Base-by-base conservation (phyloP, 2,113 vertebrate genomes). In the Macquaria ambigua region DNA sequence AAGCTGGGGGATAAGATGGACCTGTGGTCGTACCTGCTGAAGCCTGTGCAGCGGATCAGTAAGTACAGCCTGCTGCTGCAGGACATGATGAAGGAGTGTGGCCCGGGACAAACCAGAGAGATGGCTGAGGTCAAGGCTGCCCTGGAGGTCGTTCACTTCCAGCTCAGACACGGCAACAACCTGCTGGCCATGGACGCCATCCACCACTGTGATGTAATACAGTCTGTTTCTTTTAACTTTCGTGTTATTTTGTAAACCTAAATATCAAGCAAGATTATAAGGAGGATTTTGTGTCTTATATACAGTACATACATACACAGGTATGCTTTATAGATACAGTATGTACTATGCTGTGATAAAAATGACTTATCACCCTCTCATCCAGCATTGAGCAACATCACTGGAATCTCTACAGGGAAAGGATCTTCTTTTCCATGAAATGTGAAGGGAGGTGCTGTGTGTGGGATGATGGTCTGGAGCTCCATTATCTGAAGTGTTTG, bases 131-230 rank as follows among this genome's bases (percentile, higher is more conserved):
- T 96, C 41, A 94, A 93, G 74, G 91, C 89, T 0, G 95, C 95
- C 39, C 87, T 95, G 41, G 92, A 96, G 82, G 93, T 96, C 72
- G 79, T 96, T 74, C 92, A 95, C 62, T 95, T 96, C 81, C 95
- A 96, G 85, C 95, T 96, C 4, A 94, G 93, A 34, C 95, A 95
- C 18, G 96, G 95, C 69, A 96, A 96, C 88, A 93, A 96, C 62
- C 94, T 96, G 25, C 91, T 96, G 68, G 95, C 95, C 76, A 96
- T 96, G 95, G 96, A 96, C 0, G 96, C 95, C 86, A 96, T 96
- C 62, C 92, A 89, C 52, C 91, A 95, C 66, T 96, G 96, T 84
- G 96, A 96, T 62, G 96, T 96, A 88, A 95, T 66, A 39, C 28
- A 48, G 23, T 12, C 46, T 11, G 31, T 18, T 64, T 21, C 15